These are phyloP conservation scores for Eupithecia dodoneata DNA, from an alignment of 2,888 invertebrate genomes.

Conservation along the genomic window DNA sequence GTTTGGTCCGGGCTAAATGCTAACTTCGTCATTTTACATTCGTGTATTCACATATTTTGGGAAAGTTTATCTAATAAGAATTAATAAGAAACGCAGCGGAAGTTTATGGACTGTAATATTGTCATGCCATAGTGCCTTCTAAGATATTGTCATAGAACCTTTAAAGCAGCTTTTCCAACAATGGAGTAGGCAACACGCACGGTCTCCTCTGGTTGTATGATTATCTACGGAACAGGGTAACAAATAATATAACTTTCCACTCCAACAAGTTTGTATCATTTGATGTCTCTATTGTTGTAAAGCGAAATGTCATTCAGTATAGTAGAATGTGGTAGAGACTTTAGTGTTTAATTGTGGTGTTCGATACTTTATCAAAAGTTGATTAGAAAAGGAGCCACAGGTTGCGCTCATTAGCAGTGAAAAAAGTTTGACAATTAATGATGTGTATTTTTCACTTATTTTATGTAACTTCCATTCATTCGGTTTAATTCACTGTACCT, in stretches of 20 bases:
- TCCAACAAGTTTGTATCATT: constrained; percentile 54
- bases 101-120: constrained; percentile 82
- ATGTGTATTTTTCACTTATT: neutral
- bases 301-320: constrained; percentile 28
- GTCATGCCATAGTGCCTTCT: constrained; percentile 84
- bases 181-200: constrained; percentile 83
- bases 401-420: constrained; percentile 17
- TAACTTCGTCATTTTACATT: constrained; percentile 71
- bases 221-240: constrained; percentile 84
- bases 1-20: constrained; percentile 71
- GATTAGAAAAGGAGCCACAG: constrained; percentile 14
- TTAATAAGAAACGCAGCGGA: constrained; percentile 83
- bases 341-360: constrained; percentile 41
- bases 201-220: constrained; percentile 79
- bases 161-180: constrained; percentile 84
- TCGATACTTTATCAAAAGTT: constrained; percentile 13
- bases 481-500: neutral
- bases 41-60: constrained; percentile 82
- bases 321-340: constrained; percentile 36
- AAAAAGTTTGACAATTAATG: neutral
- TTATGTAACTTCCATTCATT: neutral
- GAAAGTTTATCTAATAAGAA: constrained; percentile 79
- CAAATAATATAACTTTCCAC: constrained; percentile 76
- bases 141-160: constrained; percentile 83
- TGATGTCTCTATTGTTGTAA: constrained; percentile 37